phyloP scores from a whole-genome alignment of 2,113 vertebrate species.

The Chunga burmeisteri region DNA sequence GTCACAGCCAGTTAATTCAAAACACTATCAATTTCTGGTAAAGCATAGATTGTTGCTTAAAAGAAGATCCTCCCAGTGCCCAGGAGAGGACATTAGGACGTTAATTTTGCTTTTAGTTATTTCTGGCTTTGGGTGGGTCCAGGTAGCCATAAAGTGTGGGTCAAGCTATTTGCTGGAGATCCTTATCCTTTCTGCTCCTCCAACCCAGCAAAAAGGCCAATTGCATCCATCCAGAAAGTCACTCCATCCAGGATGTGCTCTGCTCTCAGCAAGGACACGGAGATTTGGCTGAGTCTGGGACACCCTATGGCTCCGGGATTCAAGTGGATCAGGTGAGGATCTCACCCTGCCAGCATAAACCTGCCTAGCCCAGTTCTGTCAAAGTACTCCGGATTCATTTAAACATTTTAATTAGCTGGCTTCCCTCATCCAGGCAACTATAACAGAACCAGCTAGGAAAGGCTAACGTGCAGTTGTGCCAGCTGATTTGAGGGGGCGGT shows the following conservation, averaged over 20 bases:
- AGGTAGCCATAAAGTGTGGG: neutral
- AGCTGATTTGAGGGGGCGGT: neutral
- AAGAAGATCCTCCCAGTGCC: neutral
- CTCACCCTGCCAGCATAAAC: neutral
- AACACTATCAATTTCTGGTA: neutral
- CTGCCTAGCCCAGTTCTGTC: neutral
- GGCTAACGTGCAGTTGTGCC: neutral
- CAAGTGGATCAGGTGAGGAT: neutral
- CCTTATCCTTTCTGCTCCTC: neutral
- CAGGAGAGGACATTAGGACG: neutral
- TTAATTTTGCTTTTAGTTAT: neutral
- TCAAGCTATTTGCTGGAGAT: neutral
- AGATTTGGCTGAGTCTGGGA: neutral
- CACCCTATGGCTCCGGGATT: neutral
- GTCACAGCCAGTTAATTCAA: neutral
- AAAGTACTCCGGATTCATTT: neutral
- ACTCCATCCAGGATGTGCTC: neutral
- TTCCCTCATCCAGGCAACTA: neutral
- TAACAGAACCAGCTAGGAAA: neutral
- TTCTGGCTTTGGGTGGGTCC: neutral
- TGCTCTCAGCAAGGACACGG: neutral
- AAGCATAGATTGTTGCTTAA: neutral
- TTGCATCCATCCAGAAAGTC: neutral
- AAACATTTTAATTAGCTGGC: neutral
- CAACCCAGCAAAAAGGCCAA: neutral